These are phyloP conservation scores for Chloroceryle aenea DNA, from an alignment of 2,113 vertebrate genomes.

Conservation along the genomic window DNA sequence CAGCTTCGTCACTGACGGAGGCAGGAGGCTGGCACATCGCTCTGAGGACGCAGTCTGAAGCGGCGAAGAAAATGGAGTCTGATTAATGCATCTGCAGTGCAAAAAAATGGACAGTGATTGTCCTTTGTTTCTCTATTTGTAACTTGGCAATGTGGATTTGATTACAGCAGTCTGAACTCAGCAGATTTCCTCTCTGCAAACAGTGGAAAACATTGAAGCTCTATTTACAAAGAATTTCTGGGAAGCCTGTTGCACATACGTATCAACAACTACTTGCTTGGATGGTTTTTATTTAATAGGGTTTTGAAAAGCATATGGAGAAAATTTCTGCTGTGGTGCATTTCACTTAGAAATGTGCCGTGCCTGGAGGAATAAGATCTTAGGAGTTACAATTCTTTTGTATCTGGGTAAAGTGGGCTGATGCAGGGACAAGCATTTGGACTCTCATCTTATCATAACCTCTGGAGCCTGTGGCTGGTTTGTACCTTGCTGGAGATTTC, in stretches of 20 bases:
- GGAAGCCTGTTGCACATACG: conserved; percentile 8
- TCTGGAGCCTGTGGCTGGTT: neutral
- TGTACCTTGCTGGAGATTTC: neutral
- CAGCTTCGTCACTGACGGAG: rapidly evolving
- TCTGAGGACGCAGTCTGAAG: neutral
- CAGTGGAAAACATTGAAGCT: conserved; percentile 28
- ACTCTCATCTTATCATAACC: neutral
- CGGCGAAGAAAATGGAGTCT: conserved; percentile 2
- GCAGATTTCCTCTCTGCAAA: conserved; percentile 25
- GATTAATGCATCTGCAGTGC: neutral
- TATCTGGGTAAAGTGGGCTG: neutral
- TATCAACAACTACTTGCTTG: conserved; percentile 14
- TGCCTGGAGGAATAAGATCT: conserved; percentile 38
- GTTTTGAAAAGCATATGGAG: conserved; percentile 31
- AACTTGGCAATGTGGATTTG: conserved; percentile 28
- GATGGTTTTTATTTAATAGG: conserved; percentile 48
- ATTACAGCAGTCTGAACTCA: conserved; percentile 29
- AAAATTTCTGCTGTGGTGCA: neutral
- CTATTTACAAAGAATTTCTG: conserved; percentile 40
- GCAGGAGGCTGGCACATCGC: neutral
- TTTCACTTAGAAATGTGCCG: neutral
- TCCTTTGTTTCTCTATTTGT: conserved; percentile 19
- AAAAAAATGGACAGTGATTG: neutral
- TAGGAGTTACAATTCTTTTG: neutral
- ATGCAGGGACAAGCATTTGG: neutral